Conservation (phyloP, 2,797 vertebrate genomes). For the Eremophila alpestris region DNA sequence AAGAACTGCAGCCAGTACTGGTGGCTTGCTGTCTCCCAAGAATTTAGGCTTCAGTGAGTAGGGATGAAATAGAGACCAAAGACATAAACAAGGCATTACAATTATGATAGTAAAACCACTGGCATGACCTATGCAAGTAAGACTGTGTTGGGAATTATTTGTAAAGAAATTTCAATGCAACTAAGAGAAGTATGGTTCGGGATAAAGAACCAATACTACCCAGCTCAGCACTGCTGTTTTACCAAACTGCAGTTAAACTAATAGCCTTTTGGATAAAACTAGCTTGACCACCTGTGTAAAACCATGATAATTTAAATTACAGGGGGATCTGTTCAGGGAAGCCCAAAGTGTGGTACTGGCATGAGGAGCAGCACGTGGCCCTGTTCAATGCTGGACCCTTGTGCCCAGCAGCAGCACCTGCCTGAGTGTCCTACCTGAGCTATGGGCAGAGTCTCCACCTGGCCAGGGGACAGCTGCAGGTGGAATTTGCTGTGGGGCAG, state of each 20-base stretch:
- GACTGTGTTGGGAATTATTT: neutral
- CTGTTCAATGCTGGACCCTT: accelerated
- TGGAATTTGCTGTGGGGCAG: neutral
- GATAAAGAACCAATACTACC: neutral
- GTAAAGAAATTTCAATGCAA: neutral
- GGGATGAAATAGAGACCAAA: neutral
- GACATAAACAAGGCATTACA: neutral
- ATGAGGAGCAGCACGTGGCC: accelerated
- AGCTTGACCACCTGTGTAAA: neutral
- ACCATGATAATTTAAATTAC: neutral
- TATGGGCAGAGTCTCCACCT: neutral
- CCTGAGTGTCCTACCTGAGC: neutral
- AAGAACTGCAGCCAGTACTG: conserved; percentile 76
- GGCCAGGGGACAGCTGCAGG: neutral
- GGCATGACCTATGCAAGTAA: neutral
- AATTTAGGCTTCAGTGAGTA: conserved; percentile 72
- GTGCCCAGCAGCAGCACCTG: neutral
- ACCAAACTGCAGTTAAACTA: neutral
- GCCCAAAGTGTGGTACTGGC: neutral
- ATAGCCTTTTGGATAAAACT: neutral
- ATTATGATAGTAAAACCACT: neutral
- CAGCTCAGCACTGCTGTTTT: neutral
- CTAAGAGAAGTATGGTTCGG: neutral
- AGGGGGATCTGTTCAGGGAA: neutral
- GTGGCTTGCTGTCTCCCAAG: conserved; percentile 72